A percentile compares a stretch with the other conserved stretches of the same genome.
Evolutionary conservation across 2,888 invertebrate species (phyloP).

Genomic region (Hemicrepidius hirtus): DNA sequence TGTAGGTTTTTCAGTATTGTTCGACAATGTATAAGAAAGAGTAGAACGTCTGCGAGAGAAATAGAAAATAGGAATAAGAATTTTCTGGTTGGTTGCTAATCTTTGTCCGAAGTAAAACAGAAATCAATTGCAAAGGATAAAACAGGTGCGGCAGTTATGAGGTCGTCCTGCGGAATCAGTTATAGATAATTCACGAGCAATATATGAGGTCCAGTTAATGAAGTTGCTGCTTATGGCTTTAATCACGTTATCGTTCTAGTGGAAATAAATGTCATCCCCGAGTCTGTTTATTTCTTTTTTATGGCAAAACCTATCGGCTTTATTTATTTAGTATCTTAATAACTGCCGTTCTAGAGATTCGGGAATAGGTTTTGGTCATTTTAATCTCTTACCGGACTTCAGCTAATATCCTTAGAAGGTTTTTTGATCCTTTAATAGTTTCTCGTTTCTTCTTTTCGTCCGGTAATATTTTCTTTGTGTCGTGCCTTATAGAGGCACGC

Average conservation of each 20-base stretch:
- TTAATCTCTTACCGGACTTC: constrained; percentile 54
- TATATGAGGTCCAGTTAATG: constrained; percentile 63
- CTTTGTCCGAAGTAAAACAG: constrained; percentile 12
- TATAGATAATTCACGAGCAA: constrained; percentile 60
- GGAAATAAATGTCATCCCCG: constrained; percentile 55
- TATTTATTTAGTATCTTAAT: constrained; percentile 60
- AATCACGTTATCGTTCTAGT: constrained; percentile 64
- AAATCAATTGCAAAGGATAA: constrained; percentile 35
- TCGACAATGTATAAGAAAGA: too few relatives aligned
- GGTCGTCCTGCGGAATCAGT: constrained; percentile 51
- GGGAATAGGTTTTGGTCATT: constrained; percentile 54
- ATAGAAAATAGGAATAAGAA: neutral
- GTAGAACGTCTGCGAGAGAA: too few relatives aligned
- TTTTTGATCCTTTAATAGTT: constrained; percentile 56
- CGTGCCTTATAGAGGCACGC: constrained; percentile 43
- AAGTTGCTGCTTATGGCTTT: constrained; percentile 63
- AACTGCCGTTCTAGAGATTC: constrained; percentile 54
- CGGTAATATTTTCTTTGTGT: constrained; percentile 52
- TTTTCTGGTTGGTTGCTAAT: constrained; percentile 13
- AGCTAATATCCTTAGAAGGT: constrained; percentile 54
- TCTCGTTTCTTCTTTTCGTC: constrained; percentile 48
- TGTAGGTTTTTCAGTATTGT: too few relatives aligned
- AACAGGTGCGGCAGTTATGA: constrained; percentile 54
- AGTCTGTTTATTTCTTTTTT: constrained; percentile 57
- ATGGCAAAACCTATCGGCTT: constrained; percentile 57